phyloP scores from a whole-genome alignment of 2,113 vertebrate genomes.

The Scortum barcoo region DNA sequence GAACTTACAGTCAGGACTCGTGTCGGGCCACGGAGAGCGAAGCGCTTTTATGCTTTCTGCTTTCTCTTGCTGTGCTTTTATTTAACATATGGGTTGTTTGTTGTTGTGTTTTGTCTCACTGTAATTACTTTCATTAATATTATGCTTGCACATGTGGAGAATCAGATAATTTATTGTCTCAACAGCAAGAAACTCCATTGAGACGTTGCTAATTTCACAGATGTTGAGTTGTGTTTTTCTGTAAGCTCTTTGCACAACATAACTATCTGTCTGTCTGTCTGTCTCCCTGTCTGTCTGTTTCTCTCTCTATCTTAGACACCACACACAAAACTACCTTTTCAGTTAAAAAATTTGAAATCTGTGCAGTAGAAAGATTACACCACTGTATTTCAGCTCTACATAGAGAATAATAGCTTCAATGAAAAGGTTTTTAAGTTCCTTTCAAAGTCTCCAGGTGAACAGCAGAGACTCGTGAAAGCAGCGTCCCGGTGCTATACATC shows the following conservation, averaged over 20 bases:
- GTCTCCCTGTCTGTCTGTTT: neutral
- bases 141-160: conserved; percentile 35
- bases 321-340: neutral
- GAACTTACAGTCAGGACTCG: neutral
- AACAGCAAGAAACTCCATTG: conserved; percentile 24
- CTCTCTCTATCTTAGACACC: neutral
- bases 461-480: conserved; percentile 44
- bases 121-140: conserved; percentile 49
- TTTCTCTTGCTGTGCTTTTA: conserved; percentile 9
- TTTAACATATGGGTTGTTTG: conserved; percentile 3
- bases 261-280: neutral
- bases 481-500: conserved; percentile 44
- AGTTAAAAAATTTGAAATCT: conserved; percentile 10
- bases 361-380: neutral
- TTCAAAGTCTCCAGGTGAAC: conserved; percentile 48
- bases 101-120: conserved; percentile 37
- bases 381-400: neutral
- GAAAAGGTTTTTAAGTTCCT: conserved; percentile 44
- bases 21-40: neutral
- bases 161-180: conserved; percentile 27
- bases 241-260: neutral
- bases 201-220: conserved; percentile 28
- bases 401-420: conserved; percentile 38
- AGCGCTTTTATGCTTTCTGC: neutral
- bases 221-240: conserved; percentile 21